Percentiles rank a stretch among this genome's conserved stretches.
phyloP scores from a whole-genome alignment of 2,113 vertebrate genomes.

The Nannobrachium achirus region DNA sequence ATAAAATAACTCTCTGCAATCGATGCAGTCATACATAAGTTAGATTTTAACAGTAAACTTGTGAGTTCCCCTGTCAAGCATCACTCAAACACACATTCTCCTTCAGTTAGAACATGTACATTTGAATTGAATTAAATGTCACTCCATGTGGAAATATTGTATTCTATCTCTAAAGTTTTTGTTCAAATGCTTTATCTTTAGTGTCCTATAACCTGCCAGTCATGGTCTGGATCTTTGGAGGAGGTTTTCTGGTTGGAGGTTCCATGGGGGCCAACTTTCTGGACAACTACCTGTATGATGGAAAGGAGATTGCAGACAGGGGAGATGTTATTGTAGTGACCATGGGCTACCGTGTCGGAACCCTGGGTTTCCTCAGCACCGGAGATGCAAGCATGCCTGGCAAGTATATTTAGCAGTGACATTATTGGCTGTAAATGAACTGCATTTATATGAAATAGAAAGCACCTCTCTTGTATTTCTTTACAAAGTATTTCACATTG shows the following conservation, averaged over 20 bases:
- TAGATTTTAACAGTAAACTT: neutral
- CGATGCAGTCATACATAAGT: neutral
- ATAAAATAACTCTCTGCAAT: neutral
- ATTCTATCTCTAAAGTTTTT: too few relatives aligned
- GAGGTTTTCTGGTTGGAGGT: conserved; percentile 84
- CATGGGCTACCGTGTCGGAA: conserved; percentile 88
- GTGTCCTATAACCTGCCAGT: conserved; percentile 88
- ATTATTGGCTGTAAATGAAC: neutral
- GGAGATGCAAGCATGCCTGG: conserved; percentile 85
- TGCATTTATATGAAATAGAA: neutral
- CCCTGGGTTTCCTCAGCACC: conserved; percentile 93
- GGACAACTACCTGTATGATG: conserved; percentile 87
- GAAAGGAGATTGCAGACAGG: conserved; percentile 86
- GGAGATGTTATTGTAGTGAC: conserved; percentile 94
- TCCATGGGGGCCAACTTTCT: conserved; percentile 86
- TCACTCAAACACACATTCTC: too few relatives aligned
- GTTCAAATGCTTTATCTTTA: conserved; percentile 38
- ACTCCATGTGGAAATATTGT: too few relatives aligned
- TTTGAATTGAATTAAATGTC: too few relatives aligned
- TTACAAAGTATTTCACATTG: neutral
- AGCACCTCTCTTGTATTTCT: neutral
- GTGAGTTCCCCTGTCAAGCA: too few relatives aligned
- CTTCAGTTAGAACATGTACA: too few relatives aligned
- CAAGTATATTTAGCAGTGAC: conserved; percentile 34
- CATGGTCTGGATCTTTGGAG: conserved; percentile 92